These are phyloP conservation scores for Eriosoma lanigerum DNA, from an alignment of 1,140 invertebrate species.

Conservation along the genomic window DNA sequence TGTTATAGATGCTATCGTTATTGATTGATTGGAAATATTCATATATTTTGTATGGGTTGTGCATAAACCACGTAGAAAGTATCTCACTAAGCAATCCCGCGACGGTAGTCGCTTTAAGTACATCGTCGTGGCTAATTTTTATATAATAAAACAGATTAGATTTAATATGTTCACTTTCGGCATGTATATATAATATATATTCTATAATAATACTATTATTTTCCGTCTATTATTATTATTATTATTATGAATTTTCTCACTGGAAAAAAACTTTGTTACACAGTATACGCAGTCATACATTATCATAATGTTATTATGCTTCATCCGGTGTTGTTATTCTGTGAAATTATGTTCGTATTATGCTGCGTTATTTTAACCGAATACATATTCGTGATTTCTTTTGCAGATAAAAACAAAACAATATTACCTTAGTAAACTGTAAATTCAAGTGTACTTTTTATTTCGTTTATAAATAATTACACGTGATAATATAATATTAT, in stretches of 20 bases:
- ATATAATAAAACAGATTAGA: not conserved
- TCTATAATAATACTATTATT: too few relatives aligned
- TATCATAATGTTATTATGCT: not conserved
- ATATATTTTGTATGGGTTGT: not conserved
- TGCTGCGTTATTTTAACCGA: not conserved
- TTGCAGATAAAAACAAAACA: too few relatives aligned
- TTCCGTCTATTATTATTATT: not conserved
- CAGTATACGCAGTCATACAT: not conserved
- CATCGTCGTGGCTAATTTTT: too few relatives aligned
- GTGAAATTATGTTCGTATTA: not conserved
- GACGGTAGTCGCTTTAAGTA: not conserved
- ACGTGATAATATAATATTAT: too few relatives aligned
- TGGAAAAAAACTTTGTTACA: not conserved
- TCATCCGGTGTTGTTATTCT: not conserved
- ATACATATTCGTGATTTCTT: too few relatives aligned
- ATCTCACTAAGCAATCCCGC: not conserved
- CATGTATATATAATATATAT: too few relatives aligned
- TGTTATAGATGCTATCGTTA: not conserved
- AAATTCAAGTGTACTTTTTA: too few relatives aligned
- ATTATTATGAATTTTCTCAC: conserved; percentile 6
- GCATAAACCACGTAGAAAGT: not conserved
- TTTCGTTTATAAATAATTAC: too few relatives aligned
- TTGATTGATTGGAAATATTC: not conserved
- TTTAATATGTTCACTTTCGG: not conserved
- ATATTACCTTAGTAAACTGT: too few relatives aligned